Conservation (phyloP, 2,888 invertebrate genomes). For the Teleogryllus oceanicus region DNA sequence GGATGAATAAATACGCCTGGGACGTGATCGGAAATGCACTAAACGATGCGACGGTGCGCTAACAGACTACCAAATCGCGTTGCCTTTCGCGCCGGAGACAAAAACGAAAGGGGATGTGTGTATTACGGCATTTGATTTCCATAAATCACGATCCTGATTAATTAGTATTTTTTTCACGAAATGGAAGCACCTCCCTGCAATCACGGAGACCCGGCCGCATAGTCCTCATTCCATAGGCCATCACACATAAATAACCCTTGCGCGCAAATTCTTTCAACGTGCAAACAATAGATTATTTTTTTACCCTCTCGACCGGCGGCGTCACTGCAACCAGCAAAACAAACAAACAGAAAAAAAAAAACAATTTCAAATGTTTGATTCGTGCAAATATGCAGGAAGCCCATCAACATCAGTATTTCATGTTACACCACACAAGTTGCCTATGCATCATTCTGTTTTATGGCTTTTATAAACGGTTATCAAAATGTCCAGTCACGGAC, state of each 20-base stretch:
- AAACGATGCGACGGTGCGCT: not conserved
- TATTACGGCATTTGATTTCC: not conserved
- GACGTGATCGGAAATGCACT: not conserved
- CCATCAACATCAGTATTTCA: slow-evolving; percentile 18
- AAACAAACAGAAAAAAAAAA: not conserved
- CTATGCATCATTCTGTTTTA: slow-evolving; percentile 6
- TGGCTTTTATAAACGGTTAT: slow-evolving; percentile 18
- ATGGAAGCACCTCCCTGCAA: not conserved
- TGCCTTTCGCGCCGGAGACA: not conserved
- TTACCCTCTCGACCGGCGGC: not conserved
- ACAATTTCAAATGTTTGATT: slow-evolving; percentile 18
- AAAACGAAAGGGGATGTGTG: slow-evolving; percentile 4
- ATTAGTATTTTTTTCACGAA: slow-evolving; percentile 6
- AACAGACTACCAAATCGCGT: slow-evolving; percentile 6
- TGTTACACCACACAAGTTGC: slow-evolving; percentile 18
- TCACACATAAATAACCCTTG: not conserved
- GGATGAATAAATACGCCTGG: not conserved
- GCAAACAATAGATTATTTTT: slow-evolving; percentile 11
- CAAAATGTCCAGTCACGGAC: slow-evolving; percentile 18
- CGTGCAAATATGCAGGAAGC: slow-evolving; percentile 18
- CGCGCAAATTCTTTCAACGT: slow-evolving; percentile 1
- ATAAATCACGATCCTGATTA: not conserved
- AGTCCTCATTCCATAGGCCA: not conserved
- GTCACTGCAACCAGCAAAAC: not conserved
- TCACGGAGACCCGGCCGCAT: not conserved